These are phyloP conservation scores for Agriotes lineatus DNA, from an alignment of 2,888 invertebrate genomes.

Conservation along the genomic window DNA sequence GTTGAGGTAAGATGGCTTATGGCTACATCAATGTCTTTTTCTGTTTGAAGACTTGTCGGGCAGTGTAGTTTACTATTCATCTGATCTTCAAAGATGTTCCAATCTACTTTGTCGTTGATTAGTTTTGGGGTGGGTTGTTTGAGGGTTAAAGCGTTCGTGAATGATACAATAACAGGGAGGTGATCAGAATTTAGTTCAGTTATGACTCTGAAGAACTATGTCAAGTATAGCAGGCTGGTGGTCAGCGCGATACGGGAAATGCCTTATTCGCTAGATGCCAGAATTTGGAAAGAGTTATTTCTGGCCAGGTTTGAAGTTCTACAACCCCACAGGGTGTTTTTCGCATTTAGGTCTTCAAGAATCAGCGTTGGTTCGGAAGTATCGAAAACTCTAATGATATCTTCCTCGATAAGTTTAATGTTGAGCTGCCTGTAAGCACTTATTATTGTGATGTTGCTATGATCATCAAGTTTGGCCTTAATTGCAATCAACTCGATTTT, in stretches of 20 bases:
- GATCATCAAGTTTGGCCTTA: background rate
- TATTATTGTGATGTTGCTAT: too few species aligned
- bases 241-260: too few species aligned
- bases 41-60: background rate
- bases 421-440: too few species aligned
- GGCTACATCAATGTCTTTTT: background rate
- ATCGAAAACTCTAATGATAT: too few species aligned
- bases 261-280: too few species aligned
- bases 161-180: conserved; percentile 26
- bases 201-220: conserved; percentile 29
- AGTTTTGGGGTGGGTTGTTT: too few species aligned
- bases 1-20: conserved; percentile 13
- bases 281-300: conserved; percentile 21
- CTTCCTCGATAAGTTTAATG: too few species aligned
- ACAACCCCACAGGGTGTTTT: conserved; percentile 29
- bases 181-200: conserved; percentile 33
- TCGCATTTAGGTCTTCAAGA: conserved; percentile 35
- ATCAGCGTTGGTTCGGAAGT: background rate
- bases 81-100: background rate
- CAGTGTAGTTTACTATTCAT: background rate
- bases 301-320: conserved; percentile 11
- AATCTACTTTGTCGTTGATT: conserved; percentile 6
- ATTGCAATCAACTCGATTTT: conserved; percentile 21
- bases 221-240: conserved; percentile 38
- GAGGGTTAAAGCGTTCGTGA: conserved; percentile 16